These are phyloP conservation scores for Takifugu bimaculatus DNA, from an alignment of 2,113 vertebrate genomes.

Conservation along the genomic window DNA sequence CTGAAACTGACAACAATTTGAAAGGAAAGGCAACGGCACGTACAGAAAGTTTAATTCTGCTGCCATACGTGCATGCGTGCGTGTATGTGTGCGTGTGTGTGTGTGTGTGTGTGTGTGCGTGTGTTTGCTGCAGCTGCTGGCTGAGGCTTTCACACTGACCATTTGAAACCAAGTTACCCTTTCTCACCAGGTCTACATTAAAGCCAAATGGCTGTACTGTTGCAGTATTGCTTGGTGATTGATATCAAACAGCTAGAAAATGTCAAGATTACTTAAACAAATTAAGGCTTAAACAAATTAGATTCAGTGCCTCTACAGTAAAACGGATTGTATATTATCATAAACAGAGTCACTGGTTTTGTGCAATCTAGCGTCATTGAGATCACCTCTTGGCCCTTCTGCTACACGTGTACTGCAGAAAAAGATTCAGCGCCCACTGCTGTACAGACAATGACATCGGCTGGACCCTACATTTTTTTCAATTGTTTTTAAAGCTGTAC, in stretches of 20 bases:
- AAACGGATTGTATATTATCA: too few species aligned
- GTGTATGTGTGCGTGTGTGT: conserved; percentile 17
- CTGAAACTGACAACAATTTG: conserved; percentile 42
- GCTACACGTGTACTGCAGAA: background rate
- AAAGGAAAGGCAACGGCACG: conserved; percentile 52
- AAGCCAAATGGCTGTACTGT: conserved; percentile 29
- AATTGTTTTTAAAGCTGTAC: too few species aligned
- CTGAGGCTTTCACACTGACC: conserved; percentile 47
- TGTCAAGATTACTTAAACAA: too few species aligned
- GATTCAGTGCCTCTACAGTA: too few species aligned
- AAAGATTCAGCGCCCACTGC: conserved; percentile 52
- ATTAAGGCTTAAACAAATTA: too few species aligned
- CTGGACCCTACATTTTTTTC: too few species aligned
- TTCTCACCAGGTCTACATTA: conserved; percentile 39
- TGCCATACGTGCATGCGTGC: conserved; percentile 17
- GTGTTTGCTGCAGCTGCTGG: conserved; percentile 52
- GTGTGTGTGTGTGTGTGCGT: conserved; percentile 15
- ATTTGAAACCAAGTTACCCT: conserved; percentile 53
- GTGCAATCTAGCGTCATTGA: too few species aligned
- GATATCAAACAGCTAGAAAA: too few species aligned
- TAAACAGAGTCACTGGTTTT: too few species aligned
- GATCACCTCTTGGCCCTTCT: too few species aligned
- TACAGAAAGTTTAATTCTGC: conserved; percentile 55
- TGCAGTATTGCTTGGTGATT: too few species aligned
- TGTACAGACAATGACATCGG: conserved; percentile 9